A percentile compares a stretch with the other conserved stretches of the same genome.
These are phyloP conservation scores for Butastur rufipennis DNA, from an alignment of 2,113 vertebrate genomes.

Conservation along the genomic window DNA sequence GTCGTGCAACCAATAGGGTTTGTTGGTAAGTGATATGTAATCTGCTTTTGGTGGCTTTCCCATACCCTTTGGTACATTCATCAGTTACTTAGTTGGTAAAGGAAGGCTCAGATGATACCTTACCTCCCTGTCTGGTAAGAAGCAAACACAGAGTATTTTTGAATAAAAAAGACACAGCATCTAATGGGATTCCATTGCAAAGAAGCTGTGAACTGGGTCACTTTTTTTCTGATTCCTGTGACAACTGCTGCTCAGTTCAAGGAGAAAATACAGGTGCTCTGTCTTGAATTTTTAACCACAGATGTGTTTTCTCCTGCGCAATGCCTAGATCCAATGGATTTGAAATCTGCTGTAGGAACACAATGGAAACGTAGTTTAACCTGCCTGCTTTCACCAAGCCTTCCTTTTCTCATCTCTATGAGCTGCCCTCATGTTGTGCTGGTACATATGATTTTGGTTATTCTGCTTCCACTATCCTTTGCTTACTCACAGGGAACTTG, in stretches of 20 bases:
- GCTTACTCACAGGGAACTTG: neutral
- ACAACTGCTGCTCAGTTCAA: neutral
- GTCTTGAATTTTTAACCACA: neutral
- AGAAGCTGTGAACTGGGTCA: neutral
- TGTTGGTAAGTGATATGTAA: neutral
- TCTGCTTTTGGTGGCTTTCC: neutral
- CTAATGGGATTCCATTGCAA: neutral
- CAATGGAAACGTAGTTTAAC: neutral
- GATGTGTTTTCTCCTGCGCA: neutral
- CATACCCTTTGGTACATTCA: neutral
- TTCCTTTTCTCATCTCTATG: neutral
- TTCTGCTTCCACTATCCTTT: neutral
- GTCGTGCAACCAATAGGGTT: neutral
- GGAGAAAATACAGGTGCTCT: neutral
- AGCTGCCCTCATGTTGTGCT: neutral
- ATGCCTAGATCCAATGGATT: neutral
- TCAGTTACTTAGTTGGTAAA: neutral
- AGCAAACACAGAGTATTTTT: neutral
- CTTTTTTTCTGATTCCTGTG: neutral
- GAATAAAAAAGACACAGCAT: neutral
- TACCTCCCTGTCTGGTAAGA: neutral
- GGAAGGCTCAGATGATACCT: neutral
- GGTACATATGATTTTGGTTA: neutral
- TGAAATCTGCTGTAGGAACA: neutral
- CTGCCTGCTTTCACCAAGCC: neutral